phyloP scores from a whole-genome alignment of 2,113 vertebrate species.

The Spea bombifrons region DNA sequence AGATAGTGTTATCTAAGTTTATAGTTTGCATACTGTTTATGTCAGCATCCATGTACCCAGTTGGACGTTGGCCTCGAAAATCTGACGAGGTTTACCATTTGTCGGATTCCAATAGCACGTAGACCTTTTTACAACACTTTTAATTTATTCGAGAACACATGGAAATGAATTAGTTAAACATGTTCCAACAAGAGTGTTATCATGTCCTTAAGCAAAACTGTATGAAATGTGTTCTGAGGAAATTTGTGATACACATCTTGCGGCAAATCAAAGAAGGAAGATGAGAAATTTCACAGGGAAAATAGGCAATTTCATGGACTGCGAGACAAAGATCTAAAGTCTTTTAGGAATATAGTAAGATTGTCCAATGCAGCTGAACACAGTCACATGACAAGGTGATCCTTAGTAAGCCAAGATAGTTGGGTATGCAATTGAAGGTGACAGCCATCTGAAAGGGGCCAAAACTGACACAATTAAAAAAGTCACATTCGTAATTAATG shows the following conservation, averaged over 20 bases:
- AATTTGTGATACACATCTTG: constrained; percentile 44
- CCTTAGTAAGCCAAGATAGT: constrained; percentile 14
- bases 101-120: too few species aligned
- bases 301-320: constrained; percentile 46
- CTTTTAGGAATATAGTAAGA: constrained; percentile 19
- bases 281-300: constrained; percentile 46
- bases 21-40: too few species aligned
- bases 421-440: constrained; percentile 31
- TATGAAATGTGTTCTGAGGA: constrained; percentile 35
- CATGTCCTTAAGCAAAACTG: constrained; percentile 30
- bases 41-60: too few species aligned
- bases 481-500: constrained; percentile 38
- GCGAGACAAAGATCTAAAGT: constrained; percentile 39
- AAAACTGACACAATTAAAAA: constrained; percentile 39
- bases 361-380: constrained; percentile 1
- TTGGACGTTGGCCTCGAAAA: too few species aligned
- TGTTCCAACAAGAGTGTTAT: constrained; percentile 31
- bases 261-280: constrained; percentile 41
- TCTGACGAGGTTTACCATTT: too few species aligned
- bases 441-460: constrained; percentile 35
- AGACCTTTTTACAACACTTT: too few species aligned
- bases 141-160: neutral
- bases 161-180: constrained; percentile 19
- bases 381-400: constrained; percentile 24
- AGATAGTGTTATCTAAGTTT: too few species aligned